Base-by-base conservation (phyloP, 2,113 vertebrate genomes). In the Dicaeum eximium region DNA sequence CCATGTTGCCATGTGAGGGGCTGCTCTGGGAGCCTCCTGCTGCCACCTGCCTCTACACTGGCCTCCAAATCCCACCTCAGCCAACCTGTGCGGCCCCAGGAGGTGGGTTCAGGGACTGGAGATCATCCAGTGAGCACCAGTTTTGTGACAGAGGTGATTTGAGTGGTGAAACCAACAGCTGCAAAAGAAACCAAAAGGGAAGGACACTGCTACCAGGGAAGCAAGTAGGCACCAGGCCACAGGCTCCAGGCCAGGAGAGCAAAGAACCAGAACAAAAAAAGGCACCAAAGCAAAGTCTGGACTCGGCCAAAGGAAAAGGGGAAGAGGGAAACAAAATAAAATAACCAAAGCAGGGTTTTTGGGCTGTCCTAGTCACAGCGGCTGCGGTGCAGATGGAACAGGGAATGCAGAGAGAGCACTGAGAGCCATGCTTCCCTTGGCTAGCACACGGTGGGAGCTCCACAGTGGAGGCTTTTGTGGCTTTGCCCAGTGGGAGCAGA, bases 81-180 rank as follows among this genome's bases (percentile, higher is more conserved):
- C 66, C 90, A 69, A 91, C 83, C 64, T 83, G 54, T 33, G 51
- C 70, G 13, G 80, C 74, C 90, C 53, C 50, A 14, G 33, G 60
- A 92, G 65, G 71, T 78, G 82, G 45, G 80, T 83, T 95, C 73
- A 80, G 91, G 94, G 85, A 95, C 95, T 95, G 95, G 97, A 97
- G 86, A 64, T 94, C 2, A 7, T 97, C 96, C 96, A 97, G 96
- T 95, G 61, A 97, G 97, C 97, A 97, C 97, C 97, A 96, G 93
- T 95, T 93, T 94, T 3, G 10, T 93, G n/a, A 96, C 88, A 74
- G 94, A 97, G 95, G 93, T 93, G 78, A 86, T 75, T 42, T 90
- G 92, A 88, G 75, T 81, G 62, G 87, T 85, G 88, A 73, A 86
- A 95, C 56, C 57, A 80, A 93, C 44, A 81, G 87, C 88, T 93